phyloP scores from a whole-genome alignment of 2,113 vertebrate genomes.

The Lophochroa leadbeateri region DNA sequence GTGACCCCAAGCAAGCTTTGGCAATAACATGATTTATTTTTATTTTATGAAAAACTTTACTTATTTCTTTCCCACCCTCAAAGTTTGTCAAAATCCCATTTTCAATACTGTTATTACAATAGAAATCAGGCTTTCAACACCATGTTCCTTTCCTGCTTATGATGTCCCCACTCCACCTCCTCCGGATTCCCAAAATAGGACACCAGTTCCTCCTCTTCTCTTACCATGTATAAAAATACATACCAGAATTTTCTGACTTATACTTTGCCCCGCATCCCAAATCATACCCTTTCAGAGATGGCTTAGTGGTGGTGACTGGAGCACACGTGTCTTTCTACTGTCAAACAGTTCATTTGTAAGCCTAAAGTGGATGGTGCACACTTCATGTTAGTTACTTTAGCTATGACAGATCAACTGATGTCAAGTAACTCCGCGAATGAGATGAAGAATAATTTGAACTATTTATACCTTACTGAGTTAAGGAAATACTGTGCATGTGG shows the following conservation, averaged over 20 bases:
- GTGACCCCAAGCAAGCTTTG: background rate
- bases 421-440: fast-evolving
- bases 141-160: fast-evolving
- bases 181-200: background rate
- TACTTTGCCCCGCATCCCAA: background rate
- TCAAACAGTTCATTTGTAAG: background rate
- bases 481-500: fast-evolving
- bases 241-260: background rate
- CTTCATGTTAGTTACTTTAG: background rate
- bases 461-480: background rate
- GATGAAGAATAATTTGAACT: background rate
- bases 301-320: background rate
- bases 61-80: background rate
- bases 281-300: background rate
- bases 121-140: background rate
- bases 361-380: background rate
- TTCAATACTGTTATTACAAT: background rate
- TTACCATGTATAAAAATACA: background rate
- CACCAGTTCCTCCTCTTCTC: background rate
- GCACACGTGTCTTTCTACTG: fast-evolving
- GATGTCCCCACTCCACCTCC: fast-evolving
- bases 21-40: background rate
- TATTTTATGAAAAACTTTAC: background rate
- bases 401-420: background rate
- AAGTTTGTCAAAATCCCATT: background rate